Evolutionary conservation across 2,888 invertebrate species (phyloP).

Genomic region (Byasa hedistus): DNA sequence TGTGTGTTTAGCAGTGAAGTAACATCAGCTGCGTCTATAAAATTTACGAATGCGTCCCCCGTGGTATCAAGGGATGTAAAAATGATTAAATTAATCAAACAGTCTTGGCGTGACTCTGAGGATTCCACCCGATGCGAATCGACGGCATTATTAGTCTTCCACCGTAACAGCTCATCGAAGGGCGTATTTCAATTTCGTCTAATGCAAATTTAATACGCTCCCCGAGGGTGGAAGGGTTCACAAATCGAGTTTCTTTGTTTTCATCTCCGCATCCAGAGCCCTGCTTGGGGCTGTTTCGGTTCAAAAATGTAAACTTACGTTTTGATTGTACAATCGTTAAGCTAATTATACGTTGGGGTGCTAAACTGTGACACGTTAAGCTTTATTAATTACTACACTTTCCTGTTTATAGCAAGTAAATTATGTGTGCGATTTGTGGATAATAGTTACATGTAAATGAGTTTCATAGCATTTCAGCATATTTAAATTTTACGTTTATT

Average conservation of each 20-base stretch:
- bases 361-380: constrained; percentile 67
- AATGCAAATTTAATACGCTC: constrained; percentile 80
- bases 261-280: constrained; percentile 44
- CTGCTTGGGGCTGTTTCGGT: constrained; percentile 35
- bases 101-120: constrained; percentile 72
- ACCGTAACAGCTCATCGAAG: constrained; percentile 71
- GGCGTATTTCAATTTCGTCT: constrained; percentile 78
- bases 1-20: constrained; percentile 10
- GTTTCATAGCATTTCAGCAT: not conserved
- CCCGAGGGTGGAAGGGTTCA: constrained; percentile 63
- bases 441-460: not conserved
- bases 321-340: constrained; percentile 32
- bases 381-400: constrained; percentile 64
- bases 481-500: not conserved
- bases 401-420: not conserved
- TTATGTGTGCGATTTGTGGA: not conserved
- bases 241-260: constrained; percentile 73
- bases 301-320: constrained; percentile 35
- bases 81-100: constrained; percentile 77
- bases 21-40: constrained; percentile 17
- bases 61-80: constrained; percentile 52
- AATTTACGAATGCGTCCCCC: constrained; percentile 34
- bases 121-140: constrained; percentile 63
- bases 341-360: constrained; percentile 62
- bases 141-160: constrained; percentile 75